Base-by-base conservation (phyloP, 2,797 vertebrate species). In the Melanotaenia parkinsoni region DNA sequence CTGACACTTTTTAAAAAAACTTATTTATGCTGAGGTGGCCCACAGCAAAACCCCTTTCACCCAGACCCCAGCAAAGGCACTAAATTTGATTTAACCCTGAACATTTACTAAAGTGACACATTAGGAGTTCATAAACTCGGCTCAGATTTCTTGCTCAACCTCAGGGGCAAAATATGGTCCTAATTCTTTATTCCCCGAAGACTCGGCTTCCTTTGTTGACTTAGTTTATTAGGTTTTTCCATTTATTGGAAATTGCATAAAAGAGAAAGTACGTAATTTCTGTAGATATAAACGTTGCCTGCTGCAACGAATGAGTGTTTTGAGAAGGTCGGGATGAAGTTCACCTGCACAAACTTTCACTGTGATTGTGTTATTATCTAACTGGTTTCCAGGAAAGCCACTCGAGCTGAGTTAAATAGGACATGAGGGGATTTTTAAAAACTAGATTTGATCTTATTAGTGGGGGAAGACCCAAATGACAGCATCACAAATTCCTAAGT, bases 71-170 rank as follows among this genome's bases (percentile, higher is more conserved):
- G 82, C 85, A 83, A 76, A 88, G 83, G 53, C 72, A 72, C 72
- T 85, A 70, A 79, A 87, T 89, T 83, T 87, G 85, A 92, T 92
- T 92, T 90, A 85, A 81, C 54, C 71, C 70, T 77, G 75, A 86
- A 85, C 85, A 81, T 85, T 82, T 69, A 79, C 77, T 74, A 70
- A 87, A 74, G 62, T 67, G 84, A 82, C 77, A 76, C 77, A 89
- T 86, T 80, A 86, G 80, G 62, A 72, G 80, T 72, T 81, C 66
- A 70, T 70, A 73, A 73, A 45, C 64, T 45, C 59, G 0, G 45
- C 72, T 91, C 82, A 63, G 35, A 79, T 89, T 88, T 85, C 80
- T 63, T 22, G 40, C 74, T 80, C 61, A 53, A 47, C 80, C 84
- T 78, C 54, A 20, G 63, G 77, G 81, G 72, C 65, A 79, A 81